Base-by-base conservation (phyloP, 2,888 invertebrate genomes). In the Griposia aprilina region DNA sequence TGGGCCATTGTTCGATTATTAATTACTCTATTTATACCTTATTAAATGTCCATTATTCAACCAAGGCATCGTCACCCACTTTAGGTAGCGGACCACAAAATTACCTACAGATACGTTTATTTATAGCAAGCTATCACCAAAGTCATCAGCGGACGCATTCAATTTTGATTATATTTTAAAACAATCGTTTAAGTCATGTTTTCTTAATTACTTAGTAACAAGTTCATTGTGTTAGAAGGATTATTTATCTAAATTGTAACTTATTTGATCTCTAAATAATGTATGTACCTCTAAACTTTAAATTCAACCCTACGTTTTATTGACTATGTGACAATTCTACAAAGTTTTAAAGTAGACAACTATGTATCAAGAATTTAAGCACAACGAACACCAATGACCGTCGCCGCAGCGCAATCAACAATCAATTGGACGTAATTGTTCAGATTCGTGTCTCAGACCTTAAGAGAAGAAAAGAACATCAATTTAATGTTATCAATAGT, bases 341-440 rank as follows among this genome's bases (percentile, higher is more conserved):
- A 80, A 76, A 70, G 74, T 76, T 63, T 74, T 76, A 70, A 77
- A 86, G 70, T 79, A 76, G 76, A 78, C 78, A 67, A 60, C 55
- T 66, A 73, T 74, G 65, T 74, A 78, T 73, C 60, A 73, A 76
- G 70, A 84, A 81, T 78, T 78, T 81, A 70, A 81, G 60, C 80
- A 80, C 75, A 84, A 80, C 74, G 73, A 74, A 76, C 78, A 68
- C 74, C 66, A 73, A 74, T 78, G 78, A 66, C 79, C 71, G 62
- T 68, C 82, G 74, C 76, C 84, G 80, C 90, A 90, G 86, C 87
- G 81, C 91, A 92, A 93, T 92, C 91, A 91, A 92, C 90, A 90
- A 93, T 92, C 94, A 95, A 96, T 96, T 96, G 95, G 90, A 88
- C 84, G 89, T 94, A 94, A 95, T 95, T 95, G 95, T 91, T 90